Percentiles rank a stretch among this genome's conserved stretches.
Evolutionary conservation across 2,113 vertebrate species (phyloP).

Genomic region (Oophaga pumilio): DNA sequence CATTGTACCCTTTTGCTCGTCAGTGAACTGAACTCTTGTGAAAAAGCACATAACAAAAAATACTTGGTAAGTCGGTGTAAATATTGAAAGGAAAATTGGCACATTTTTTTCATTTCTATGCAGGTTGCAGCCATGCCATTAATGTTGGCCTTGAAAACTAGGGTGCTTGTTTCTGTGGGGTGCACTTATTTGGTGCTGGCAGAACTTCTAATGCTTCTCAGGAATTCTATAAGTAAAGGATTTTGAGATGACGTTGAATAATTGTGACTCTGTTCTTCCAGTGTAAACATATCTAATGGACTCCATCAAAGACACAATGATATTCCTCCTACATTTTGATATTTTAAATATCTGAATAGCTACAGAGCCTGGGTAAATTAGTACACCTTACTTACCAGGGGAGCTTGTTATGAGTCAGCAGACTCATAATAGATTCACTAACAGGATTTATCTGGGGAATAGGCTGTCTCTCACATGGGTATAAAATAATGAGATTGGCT

Average conservation of each 20-base stretch:
- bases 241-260: no score
- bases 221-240: background rate
- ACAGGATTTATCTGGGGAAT: slow-evolving; percentile 9
- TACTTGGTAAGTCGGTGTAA: no score
- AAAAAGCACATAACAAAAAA: no score
- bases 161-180: no score
- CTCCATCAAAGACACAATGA: background rate
- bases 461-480: background rate
- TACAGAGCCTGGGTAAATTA: background rate
- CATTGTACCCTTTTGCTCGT: no score
- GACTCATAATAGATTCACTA: background rate
- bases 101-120: no score
- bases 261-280: no score
- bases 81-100: no score
- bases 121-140: no score
- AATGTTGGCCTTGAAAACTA: no score
- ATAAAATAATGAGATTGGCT: slow-evolving; percentile 9
- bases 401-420: background rate
- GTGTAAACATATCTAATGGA: background rate
- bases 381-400: background rate
- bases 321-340: background rate
- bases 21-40: no score
- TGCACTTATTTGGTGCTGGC: background rate
- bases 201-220: background rate
- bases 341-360: background rate